Evolutionary conservation across 1,140 invertebrate species (phyloP), one percentile per base, ranked within the genome.

Genomic region (Helicorthomorpha holstii): DNA sequence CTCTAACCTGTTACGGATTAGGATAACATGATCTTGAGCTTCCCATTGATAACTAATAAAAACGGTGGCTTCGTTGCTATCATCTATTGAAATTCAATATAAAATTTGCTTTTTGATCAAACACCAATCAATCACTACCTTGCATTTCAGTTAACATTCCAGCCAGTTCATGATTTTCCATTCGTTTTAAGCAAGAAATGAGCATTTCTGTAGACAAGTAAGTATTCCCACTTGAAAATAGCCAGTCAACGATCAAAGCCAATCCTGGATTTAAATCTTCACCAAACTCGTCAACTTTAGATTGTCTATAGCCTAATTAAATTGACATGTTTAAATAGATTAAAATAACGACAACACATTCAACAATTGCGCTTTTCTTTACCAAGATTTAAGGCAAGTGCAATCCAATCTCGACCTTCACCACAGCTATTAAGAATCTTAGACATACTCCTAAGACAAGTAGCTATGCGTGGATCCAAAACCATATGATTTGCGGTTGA

Each of bases 21-120:
- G 12, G 19, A 49, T 4, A 7, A 66, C 65, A 27, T 66, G 59
- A 45, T 66, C 63, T 51, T 72, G 70, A 3, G 57, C 59, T 51
- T 71, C 68, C 67, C 69, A 69, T 58, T 72, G 70, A 50, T 64
- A 64, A 50, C 68, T 70, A 24, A 72, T 61, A 57, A 72, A 73
- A n/a, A 73, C 62, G 44, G 67, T 62, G 4, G 65, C 62, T 24
- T 61, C 59, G 10, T 64, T 62, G 10, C 58, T 51, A 12, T 67
- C 63, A 22, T 57, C 56, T 49, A 16, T 16, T n/a, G n/a, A n/a
- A n/a, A n/a, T n/a, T n/a, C 7, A 69, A 66, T 65, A 54, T 43
- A 19, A 50, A 51, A 27, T 49, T 25, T 12, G 27, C 12, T n/a
- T 4, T 4, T 10, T 45, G 3, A 24, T 54, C 12, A 27, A 16